These are phyloP conservation scores for Sebastolobus altivelis DNA, from an alignment of 2,797 vertebrate genomes.

Conservation along the genomic window DNA sequence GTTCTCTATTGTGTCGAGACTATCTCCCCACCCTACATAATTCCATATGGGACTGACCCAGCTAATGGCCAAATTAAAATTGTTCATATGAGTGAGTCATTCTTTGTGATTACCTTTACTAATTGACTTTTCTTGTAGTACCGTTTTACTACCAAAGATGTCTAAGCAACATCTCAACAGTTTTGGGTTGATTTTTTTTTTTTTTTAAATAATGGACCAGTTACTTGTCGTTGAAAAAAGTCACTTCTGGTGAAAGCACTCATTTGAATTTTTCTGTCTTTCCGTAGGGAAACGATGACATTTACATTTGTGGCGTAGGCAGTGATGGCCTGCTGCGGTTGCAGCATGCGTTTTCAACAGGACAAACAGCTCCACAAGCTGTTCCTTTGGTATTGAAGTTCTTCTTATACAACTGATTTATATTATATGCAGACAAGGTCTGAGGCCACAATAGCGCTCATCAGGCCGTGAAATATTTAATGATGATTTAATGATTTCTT, in stretches of 20 bases:
- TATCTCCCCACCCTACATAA: no score
- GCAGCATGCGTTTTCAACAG: slow-evolving; percentile 79
- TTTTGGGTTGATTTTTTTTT: background rate
- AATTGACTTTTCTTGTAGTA: background rate
- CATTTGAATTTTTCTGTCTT: background rate
- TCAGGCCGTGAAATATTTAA: background rate
- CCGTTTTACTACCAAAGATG: background rate
- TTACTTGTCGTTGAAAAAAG: no score
- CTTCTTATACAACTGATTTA: background rate
- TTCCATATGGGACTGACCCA: background rate
- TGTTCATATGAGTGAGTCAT: background rate
- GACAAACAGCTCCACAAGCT: slow-evolving; percentile 45
- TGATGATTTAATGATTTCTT: slow-evolving; percentile 6
- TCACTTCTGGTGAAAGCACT: accelerated
- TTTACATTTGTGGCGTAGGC: slow-evolving; percentile 81
- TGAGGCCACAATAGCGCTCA: background rate
- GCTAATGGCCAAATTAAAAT: background rate
- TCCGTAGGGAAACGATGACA: slow-evolving; percentile 86
- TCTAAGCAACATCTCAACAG: background rate
- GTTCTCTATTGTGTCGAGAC: no score
- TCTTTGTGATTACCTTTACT: background rate
- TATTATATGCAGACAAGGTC: background rate
- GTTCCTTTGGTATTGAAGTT: slow-evolving; percentile 70
- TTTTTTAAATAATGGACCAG: no score
- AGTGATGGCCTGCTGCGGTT: slow-evolving; percentile 60